These are phyloP conservation scores for Gallinago stenura DNA, from an alignment of 2,797 vertebrate genomes.

Conservation along the genomic window DNA sequence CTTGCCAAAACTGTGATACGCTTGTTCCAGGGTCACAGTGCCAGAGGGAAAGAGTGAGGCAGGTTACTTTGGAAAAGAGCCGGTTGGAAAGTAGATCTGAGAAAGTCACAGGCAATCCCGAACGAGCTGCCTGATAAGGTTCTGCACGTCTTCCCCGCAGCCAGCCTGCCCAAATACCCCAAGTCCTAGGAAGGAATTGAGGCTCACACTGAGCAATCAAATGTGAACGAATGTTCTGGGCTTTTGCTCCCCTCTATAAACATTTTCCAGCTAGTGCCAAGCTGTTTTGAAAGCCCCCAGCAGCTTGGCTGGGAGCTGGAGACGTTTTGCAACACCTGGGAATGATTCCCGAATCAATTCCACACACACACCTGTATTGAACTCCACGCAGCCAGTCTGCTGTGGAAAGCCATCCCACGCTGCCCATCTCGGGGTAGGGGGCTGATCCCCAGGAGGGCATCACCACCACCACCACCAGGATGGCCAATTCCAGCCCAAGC, in stretches of 20 bases:
- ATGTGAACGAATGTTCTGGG: not conserved
- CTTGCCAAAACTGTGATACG: slow-evolving; percentile 31
- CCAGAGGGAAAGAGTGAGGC: not conserved
- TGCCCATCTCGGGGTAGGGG: not conserved
- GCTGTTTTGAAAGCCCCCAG: slow-evolving; percentile 46
- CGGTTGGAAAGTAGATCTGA: not conserved
- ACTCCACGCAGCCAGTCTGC: not conserved
- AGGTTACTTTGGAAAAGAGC: slow-evolving; percentile 7
- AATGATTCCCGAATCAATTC: not conserved
- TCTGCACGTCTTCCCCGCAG: not conserved
- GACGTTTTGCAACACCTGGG: slow-evolving; percentile 32
- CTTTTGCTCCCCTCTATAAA: slow-evolving; percentile 18
- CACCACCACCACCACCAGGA: not conserved
- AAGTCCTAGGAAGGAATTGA: not conserved
- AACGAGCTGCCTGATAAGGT: not conserved
- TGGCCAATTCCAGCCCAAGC: not conserved
- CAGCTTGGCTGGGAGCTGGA: slow-evolving; percentile 33
- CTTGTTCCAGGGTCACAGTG: slow-evolving; percentile 39
- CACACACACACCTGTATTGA: not conserved
- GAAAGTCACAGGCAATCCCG: not conserved
- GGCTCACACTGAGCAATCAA: not conserved
- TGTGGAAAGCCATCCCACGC: not conserved
- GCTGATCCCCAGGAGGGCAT: not conserved
- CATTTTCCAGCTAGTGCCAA: slow-evolving; percentile 11
- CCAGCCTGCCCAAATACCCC: not conserved